phyloP scores from a whole-genome alignment of 2,113 vertebrate genomes.

The Amia ocellicauda region DNA sequence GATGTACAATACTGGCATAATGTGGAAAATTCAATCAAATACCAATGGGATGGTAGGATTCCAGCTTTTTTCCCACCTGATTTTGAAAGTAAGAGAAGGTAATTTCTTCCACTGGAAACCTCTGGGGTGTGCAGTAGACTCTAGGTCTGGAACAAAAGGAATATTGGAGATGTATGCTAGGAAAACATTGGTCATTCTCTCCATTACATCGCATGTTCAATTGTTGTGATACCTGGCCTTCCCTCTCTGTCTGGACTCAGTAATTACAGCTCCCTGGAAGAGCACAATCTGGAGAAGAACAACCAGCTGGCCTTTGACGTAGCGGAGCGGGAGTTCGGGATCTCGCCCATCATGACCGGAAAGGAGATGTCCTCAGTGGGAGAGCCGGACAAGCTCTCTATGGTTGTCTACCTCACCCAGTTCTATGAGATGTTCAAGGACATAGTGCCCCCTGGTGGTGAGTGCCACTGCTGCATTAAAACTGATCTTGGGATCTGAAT shows the following conservation, averaged over 20 bases:
- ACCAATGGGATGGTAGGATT: no score
- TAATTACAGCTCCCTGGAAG: conserved; percentile 89
- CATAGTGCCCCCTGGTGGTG: conserved; percentile 82
- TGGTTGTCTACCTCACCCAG: conserved; percentile 99
- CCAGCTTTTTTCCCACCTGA: no score
- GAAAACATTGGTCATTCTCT: no score
- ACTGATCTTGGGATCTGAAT: background rate
- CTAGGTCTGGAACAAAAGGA: no score
- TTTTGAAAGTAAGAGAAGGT: no score
- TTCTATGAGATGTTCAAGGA: conserved; percentile 99
- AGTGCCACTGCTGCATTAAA: conserved; percentile 37
- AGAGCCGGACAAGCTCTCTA: conserved; percentile 93
- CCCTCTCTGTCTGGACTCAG: conserved; percentile 51
- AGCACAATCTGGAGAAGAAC: conserved; percentile 83
- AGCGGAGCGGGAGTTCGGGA: conserved; percentile 90
- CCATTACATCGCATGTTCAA: no score
- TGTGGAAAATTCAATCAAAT: no score
- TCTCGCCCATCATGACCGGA: conserved; percentile 96
- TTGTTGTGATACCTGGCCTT: background rate
- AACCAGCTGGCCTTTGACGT: conserved; percentile 93
- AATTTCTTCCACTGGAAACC: no score
- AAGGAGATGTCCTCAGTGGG: conserved; percentile 94
- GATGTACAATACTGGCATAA: no score
- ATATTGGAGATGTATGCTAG: no score
- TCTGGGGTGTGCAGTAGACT: no score